Conservation (phyloP, 2,113 vertebrate genomes). For the Equus quagga region DNA sequence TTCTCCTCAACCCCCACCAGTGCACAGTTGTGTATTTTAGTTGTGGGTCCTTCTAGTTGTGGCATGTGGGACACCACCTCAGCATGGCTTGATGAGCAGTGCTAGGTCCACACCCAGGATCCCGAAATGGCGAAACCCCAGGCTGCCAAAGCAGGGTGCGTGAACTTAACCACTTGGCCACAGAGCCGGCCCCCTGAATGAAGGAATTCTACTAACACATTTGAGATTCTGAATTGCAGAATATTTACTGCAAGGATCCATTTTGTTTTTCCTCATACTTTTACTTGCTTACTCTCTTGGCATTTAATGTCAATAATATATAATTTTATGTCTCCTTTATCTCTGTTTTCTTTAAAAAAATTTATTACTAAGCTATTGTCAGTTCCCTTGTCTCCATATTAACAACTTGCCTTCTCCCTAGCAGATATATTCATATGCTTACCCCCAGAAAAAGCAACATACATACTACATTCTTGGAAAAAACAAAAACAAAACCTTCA, state of each 20-base stretch:
- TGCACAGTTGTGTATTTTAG: too few relatives aligned
- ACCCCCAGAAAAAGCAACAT: neutral
- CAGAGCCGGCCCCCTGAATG: neutral
- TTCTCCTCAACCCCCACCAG: too few relatives aligned
- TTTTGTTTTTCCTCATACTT: neutral
- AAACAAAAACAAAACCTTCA: neutral
- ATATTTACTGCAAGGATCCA: neutral
- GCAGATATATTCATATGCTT: neutral
- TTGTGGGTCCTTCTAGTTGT: too few relatives aligned
- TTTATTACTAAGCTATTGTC: neutral
- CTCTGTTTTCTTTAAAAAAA: slow-evolving; percentile 2
- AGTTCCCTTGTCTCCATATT: neutral
- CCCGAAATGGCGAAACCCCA: too few relatives aligned
- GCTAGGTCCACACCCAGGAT: too few relatives aligned
- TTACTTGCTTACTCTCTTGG: neutral
- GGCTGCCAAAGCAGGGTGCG: too few relatives aligned
- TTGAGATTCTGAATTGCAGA: neutral
- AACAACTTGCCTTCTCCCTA: neutral
- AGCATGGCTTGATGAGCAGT: too few relatives aligned
- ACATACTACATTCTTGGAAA: neutral
- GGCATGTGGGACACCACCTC: too few relatives aligned
- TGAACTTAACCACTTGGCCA: too few relatives aligned
- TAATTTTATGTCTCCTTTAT: neutral
- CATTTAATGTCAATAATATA: neutral
- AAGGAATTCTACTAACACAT: neutral